Base-by-base conservation (phyloP, 2,888 invertebrate species). In the Melitaea athalia region DNA sequence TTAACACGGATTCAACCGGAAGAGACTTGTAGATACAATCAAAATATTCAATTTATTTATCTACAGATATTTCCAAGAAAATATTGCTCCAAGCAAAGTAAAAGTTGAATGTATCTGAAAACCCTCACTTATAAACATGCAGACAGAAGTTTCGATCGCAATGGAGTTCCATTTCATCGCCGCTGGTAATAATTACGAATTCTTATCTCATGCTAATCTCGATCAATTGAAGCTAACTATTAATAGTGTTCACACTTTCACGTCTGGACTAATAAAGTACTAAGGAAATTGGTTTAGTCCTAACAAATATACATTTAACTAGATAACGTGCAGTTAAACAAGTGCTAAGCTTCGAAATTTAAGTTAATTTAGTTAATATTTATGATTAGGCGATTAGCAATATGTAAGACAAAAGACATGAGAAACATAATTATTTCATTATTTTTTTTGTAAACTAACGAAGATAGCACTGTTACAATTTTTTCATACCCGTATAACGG, bases 181-280 rank as follows among this genome's bases (percentile, higher is more conserved):
- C 17, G 43, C 49, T 50, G 42, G 52, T 11, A 63, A 59, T 67
- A 63, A 67, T 63, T 63, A 63, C 42, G 10, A 12, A 14, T 24
- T 38, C 50, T 67, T 59, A 67, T 67, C 67, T 59, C 63, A 67
- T 67, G 59, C 15, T 42, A 63, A 67, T 67, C 42, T 67, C 52
- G 49, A 63, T 63, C 57, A 52, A 42, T 63, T 17, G n/a, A 62
- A 57, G 49, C 33, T 66, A 15, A 15, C 38, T 53, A 61, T 61
- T 61, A 61, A 66, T 12, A 31, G 17, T 42, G 12, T 55, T 33
- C 53, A 55, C 53, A 55, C 47, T 61, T 53, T 65, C 65, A 59
- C 52, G 6, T 38, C 0, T 17, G 38, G 55, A 43, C 17, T 50
- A 50, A 10, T 50, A 10, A 12, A 12, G 24, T 12, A 11, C 12